Evolutionary conservation across 2,797 vertebrate species (phyloP).

Genomic region (Delichon dasypus): DNA sequence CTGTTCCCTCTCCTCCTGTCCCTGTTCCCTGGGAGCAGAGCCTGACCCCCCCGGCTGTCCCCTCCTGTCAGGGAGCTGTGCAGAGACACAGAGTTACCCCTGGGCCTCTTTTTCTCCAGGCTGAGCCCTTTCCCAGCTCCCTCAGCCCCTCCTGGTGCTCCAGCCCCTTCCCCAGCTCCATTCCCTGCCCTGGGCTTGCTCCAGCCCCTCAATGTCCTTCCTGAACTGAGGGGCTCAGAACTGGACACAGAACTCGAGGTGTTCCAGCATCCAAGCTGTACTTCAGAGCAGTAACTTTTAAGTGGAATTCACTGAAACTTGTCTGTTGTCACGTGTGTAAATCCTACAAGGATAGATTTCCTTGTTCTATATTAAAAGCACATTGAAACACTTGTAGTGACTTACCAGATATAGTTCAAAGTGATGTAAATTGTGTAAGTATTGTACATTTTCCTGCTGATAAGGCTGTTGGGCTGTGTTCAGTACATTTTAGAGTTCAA

Average conservation of each 20-base stretch:
- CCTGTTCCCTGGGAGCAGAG: neutral
- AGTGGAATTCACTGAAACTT: neutral
- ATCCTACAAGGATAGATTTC: neutral
- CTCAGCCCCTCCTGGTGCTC: neutral
- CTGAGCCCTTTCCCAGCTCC: neutral
- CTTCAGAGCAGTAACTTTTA: neutral
- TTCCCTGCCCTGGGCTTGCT: neutral
- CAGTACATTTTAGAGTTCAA: neutral
- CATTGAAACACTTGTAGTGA: neutral
- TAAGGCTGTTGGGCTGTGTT: neutral
- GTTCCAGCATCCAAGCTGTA: neutral
- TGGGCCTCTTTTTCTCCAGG: neutral
- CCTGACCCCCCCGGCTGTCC: accelerated
- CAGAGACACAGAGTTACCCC: neutral
- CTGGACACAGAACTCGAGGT: neutral
- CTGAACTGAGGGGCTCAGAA: neutral
- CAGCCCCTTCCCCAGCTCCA: neutral
- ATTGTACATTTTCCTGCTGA: neutral
- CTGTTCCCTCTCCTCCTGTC: too few relatives aligned
- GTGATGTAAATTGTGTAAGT: neutral
- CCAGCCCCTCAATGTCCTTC: neutral
- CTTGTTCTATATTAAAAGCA: neutral
- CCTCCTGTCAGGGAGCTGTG: neutral
- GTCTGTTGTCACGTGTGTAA: neutral
- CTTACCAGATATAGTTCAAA: neutral